Evolutionary conservation across 23 tunicate species (phyloP).

Genomic region (Ciona savignyi): DNA sequence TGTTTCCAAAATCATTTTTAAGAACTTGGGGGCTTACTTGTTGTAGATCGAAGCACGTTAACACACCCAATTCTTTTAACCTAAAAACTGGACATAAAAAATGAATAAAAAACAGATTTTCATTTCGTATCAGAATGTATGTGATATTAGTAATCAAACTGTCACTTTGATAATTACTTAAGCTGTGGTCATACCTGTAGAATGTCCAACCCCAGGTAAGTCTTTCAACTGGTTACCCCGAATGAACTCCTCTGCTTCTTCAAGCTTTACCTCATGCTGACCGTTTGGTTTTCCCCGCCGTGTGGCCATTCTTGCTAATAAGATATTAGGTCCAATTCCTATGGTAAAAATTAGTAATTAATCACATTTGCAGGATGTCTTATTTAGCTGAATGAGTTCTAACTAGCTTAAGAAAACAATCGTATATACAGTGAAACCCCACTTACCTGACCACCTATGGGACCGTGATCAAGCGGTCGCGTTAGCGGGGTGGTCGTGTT

Average conservation of each 20-base stretch:
- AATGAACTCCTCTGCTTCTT: conserved; percentile 48
- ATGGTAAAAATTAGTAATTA: background rate
- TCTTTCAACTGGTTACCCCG: conserved; percentile 47
- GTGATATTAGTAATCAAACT: no score
- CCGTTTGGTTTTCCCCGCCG: conserved; percentile 78
- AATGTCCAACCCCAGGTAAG: conserved; percentile 79
- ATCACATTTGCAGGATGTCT: no score
- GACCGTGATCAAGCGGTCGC: no score
- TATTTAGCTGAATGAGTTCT: no score
- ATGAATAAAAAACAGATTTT: no score
- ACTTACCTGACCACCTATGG: no score
- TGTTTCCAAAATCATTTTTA: conserved; percentile 74
- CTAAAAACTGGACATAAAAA: conserved; percentile 45
- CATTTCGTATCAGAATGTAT: no score
- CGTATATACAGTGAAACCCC: no score
- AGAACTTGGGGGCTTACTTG: conserved; percentile 14
- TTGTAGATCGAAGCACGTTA: conserved; percentile 59
- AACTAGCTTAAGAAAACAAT: no score
- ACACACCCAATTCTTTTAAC: conserved; percentile 47
- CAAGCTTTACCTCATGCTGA: conserved; percentile 29
- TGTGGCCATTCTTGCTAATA: conserved; percentile 87
- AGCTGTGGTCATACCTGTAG: conserved; percentile 81
- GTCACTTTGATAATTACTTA: no score
- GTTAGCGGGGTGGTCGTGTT: no score
- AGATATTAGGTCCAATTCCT: conserved; percentile 91